Percentiles rank a stretch among this genome's conserved stretches.
phyloP scores from a whole-genome alignment of 2,888 invertebrate genomes.

The Agriopis leucophaearia region DNA sequence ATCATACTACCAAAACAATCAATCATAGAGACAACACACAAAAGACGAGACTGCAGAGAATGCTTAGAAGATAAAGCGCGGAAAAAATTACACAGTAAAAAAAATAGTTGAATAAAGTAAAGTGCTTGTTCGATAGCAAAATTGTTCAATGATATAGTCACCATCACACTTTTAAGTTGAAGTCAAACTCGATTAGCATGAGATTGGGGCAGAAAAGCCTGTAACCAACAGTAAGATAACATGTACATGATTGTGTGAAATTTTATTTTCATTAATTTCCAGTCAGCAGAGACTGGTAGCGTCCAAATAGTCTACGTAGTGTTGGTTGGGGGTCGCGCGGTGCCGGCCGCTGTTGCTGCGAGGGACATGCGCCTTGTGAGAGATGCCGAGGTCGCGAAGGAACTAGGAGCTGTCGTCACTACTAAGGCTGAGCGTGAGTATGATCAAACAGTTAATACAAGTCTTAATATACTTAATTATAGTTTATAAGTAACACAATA shows the following conservation, averaged over 20 bases:
- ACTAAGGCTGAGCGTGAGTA: constrained; percentile 95
- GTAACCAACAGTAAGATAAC: too few species aligned
- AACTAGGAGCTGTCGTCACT: constrained; percentile 91
- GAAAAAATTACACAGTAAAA: not conserved
- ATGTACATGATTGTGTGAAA: too few species aligned
- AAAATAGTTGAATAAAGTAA: too few species aligned
- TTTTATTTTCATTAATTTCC: constrained; percentile 15
- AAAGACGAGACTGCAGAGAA: not conserved
- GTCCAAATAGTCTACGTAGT: constrained; percentile 93
- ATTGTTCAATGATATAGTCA: too few species aligned
- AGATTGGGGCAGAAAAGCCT: too few species aligned
- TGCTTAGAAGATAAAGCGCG: not conserved
- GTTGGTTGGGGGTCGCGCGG: constrained; percentile 91
- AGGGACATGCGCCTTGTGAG: constrained; percentile 93
- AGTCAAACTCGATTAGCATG: too few species aligned
- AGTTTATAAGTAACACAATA: too few species aligned
- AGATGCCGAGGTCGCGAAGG: constrained; percentile 90
- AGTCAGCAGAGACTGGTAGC: constrained; percentile 83
- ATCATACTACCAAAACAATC: not conserved
- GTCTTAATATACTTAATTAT: too few species aligned
- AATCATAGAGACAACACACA: not conserved
- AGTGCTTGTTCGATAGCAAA: too few species aligned
- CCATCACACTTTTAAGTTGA: too few species aligned
- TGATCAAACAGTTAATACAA: constrained; percentile 3
- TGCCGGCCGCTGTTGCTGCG: constrained; percentile 92